These are phyloP conservation scores for Piaya cayana DNA, from an alignment of 2,113 vertebrate genomes.

Conservation along the genomic window DNA sequence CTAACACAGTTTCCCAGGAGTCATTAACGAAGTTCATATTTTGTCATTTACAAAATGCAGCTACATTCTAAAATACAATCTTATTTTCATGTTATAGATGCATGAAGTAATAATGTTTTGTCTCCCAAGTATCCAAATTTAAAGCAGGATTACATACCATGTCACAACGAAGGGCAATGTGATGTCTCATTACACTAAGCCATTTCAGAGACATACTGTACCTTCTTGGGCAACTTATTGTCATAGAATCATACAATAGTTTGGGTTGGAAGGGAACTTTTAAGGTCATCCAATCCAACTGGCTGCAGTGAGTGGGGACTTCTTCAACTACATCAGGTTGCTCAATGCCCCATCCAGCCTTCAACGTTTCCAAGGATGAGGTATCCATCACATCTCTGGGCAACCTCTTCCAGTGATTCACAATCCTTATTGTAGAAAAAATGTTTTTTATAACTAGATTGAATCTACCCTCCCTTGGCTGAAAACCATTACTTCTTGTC, in stretches of 20 bases:
- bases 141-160: not conserved
- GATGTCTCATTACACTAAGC: not conserved
- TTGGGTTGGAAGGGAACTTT: too few species aligned
- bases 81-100: not conserved
- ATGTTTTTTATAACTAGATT: too few species aligned
- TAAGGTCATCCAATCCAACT: too few species aligned
- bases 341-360: too few species aligned
- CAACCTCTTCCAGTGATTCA: too few species aligned
- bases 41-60: not conserved
- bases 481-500: not conserved
- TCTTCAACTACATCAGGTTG: too few species aligned
- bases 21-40: not conserved
- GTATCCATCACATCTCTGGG: too few species aligned
- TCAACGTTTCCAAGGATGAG: too few species aligned
- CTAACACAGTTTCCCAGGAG: accelerated
- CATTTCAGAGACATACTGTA: not conserved
- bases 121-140: not conserved
- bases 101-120: not conserved
- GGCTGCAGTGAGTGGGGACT: too few species aligned
- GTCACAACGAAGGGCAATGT: not conserved
- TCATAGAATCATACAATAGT: too few species aligned
- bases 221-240: not conserved
- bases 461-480: not conserved
- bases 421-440: too few species aligned
- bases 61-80: not conserved